These are phyloP conservation scores for Tetramorium simillimum DNA, from an alignment of 1,140 invertebrate species.

Conservation along the genomic window DNA sequence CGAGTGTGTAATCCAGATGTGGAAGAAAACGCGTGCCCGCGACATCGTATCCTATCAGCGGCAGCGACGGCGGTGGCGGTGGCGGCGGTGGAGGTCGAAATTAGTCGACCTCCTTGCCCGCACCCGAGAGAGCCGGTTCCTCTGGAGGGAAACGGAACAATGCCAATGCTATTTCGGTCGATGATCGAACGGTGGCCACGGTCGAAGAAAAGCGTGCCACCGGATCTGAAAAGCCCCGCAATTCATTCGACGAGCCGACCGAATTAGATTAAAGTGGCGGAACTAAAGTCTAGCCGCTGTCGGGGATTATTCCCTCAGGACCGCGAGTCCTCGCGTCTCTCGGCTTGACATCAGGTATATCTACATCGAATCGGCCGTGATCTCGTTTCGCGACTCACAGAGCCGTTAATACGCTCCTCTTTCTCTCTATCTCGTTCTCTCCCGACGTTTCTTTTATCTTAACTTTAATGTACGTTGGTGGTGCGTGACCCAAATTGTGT, in stretches of 20 bases:
- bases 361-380: slow-evolving; percentile 36
- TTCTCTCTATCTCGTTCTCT: background rate
- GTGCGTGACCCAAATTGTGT: slow-evolving; percentile 37
- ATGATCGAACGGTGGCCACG: slow-evolving; percentile 79
- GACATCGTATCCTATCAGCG: slow-evolving; percentile 32
- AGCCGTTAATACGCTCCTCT: background rate
- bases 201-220: slow-evolving; percentile 76
- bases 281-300: slow-evolving; percentile 46
- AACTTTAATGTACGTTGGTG: slow-evolving; percentile 17
- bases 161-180: slow-evolving; percentile 81
- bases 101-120: slow-evolving; percentile 71
- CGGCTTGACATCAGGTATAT: slow-evolving; percentile 20
- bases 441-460: slow-evolving; percentile 21
- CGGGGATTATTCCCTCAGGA: slow-evolving; percentile 23
- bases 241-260: slow-evolving; percentile 66
- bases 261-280: slow-evolving; percentile 72
- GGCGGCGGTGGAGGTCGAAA: slow-evolving; percentile 63
- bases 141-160: slow-evolving; percentile 80
- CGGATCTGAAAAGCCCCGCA: slow-evolving; percentile 71
- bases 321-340: slow-evolving; percentile 52
- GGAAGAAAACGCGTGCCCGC: background rate
- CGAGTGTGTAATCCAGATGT: slow-evolving; percentile 8
- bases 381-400: slow-evolving; percentile 35
- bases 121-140: slow-evolving; percentile 64
- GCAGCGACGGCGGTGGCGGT: slow-evolving; percentile 5